phyloP scores from a whole-genome alignment of 2,888 invertebrate species.

The Ethmia dodecea region DNA sequence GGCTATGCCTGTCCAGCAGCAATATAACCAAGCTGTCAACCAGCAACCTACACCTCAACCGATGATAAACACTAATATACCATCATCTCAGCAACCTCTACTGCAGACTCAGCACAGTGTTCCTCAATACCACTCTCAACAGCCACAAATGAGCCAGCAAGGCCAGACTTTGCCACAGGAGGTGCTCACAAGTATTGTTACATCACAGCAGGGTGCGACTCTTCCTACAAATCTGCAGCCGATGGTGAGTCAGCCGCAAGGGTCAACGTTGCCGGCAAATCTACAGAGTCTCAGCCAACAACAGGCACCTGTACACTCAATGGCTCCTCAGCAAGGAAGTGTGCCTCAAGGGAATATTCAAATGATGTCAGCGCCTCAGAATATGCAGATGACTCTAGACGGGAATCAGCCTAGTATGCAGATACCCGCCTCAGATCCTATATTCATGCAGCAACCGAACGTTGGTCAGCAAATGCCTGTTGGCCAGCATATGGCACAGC shows the following conservation, averaged over 20 bases:
- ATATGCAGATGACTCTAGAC: constrained; percentile 75
- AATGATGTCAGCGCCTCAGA: constrained; percentile 73
- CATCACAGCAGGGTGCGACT: constrained; percentile 71
- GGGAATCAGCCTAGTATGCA: constrained; percentile 75
- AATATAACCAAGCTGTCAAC: constrained; percentile 70
- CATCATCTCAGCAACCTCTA: constrained; percentile 67
- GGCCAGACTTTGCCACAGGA: constrained; percentile 70
- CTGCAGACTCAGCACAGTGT: constrained; percentile 71
- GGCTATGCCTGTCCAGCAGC: constrained; percentile 69
- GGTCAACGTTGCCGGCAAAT: constrained; percentile 79
- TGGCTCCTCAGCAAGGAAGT: constrained; percentile 72
- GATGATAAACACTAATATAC: constrained; percentile 65
- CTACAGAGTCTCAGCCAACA: constrained; percentile 73
- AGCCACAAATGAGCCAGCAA: constrained; percentile 67
- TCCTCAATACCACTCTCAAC: constrained; percentile 70
- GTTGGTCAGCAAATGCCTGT: constrained; percentile 66
- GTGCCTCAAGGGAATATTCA: constrained; percentile 78
- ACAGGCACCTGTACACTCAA: constrained; percentile 61
- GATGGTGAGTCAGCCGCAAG: constrained; percentile 71
- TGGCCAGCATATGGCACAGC: constrained; percentile 64
- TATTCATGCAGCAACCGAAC: constrained; percentile 66
- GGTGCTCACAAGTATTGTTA: constrained; percentile 68
- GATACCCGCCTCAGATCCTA: constrained; percentile 73
- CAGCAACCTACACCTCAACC: constrained; percentile 64
- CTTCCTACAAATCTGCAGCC: constrained; percentile 63